phyloP scores from a whole-genome alignment of 1,140 invertebrate genomes.

The Myzus persicae region DNA sequence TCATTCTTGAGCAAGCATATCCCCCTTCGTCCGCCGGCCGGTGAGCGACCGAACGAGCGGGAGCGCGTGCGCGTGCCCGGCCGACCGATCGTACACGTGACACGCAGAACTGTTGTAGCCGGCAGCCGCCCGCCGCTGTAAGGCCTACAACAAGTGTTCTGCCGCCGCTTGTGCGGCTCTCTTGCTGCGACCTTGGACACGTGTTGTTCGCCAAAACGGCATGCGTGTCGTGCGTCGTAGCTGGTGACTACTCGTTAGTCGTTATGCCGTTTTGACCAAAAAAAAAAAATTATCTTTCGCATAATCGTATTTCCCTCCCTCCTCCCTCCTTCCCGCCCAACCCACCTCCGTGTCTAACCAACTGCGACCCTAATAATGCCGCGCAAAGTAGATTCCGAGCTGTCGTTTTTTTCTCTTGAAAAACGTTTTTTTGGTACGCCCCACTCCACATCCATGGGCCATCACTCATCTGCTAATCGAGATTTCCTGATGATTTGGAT shows the following conservation, averaged over 20 bases:
- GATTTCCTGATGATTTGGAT: not conserved
- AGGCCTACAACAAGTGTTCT: conserved; percentile 26
- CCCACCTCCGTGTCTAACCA: no score
- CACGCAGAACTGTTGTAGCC: not conserved
- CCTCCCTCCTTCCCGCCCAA: not conserved
- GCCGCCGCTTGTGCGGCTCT: not conserved
- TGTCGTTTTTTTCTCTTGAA: not conserved
- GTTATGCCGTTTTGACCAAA: not conserved
- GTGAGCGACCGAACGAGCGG: no score
- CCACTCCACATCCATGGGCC: no score
- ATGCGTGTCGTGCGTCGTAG: not conserved
- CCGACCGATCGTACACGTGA: not conserved
- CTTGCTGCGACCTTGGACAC: not conserved
- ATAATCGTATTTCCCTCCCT: not conserved
- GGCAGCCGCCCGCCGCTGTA: not conserved
- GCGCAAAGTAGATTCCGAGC: not conserved
- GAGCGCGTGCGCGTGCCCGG: not conserved
- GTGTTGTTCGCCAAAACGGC: not conserved
- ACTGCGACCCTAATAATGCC: no score
- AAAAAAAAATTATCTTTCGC: not conserved
- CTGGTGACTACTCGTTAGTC: no score
- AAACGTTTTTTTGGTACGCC: no score
- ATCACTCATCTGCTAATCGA: not conserved
- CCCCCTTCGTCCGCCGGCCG: no score
- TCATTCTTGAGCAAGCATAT: not conserved